Base-by-base conservation (phyloP, 2,113 vertebrate genomes). In the Gymnobelideus leadbeateri region DNA sequence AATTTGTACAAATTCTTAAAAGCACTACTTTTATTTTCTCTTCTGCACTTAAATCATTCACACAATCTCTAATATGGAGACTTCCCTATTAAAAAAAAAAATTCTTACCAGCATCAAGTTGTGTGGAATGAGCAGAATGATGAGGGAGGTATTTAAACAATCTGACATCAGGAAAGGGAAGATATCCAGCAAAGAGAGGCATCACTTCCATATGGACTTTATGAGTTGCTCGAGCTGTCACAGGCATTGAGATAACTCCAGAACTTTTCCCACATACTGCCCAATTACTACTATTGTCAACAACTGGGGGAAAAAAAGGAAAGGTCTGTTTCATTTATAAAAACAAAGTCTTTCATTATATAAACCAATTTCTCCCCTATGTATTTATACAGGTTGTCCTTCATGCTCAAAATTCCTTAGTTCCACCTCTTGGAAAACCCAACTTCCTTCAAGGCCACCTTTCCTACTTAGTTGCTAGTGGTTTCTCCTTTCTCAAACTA, bases 251-350 rank as follows among this genome's bases (percentile, higher is more conserved):
- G 96, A 99, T 99, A 96, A 99, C 98, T 8, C 99, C 99, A 0
- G 99, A 99, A 95, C 99, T 99, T 97, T 99, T 99, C 47, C 99
- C 99, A 89, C 99, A 99, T 92, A 99, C 99, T 0, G 99, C 99
- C 99, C 99, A 99, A 98, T 99, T 99, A 97, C 99, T 99, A 95
- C 99, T 99, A 98, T 99, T 99, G 98, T 99, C 99, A 0, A 99
- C 99, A 98, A 99, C 99, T 99, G 98, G 28, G 28, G 98, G 47
- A 94, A 89, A 97, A 25, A 97, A 89, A n/a, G 37, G 49, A 16
- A 23, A n/a, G n/a, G n/a, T 43, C 43, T 0, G 23, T 43, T 84
- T 84, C 43, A n/a, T 84, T 84, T 21, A 43, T 43, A 23, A 43
- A 84, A 84, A 43, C 31, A 84, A 84, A 84, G 16, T 8, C 19